Evolutionary conservation across 2,797 vertebrate genomes (phyloP).

Genomic region (Mastacembelus armatus): DNA sequence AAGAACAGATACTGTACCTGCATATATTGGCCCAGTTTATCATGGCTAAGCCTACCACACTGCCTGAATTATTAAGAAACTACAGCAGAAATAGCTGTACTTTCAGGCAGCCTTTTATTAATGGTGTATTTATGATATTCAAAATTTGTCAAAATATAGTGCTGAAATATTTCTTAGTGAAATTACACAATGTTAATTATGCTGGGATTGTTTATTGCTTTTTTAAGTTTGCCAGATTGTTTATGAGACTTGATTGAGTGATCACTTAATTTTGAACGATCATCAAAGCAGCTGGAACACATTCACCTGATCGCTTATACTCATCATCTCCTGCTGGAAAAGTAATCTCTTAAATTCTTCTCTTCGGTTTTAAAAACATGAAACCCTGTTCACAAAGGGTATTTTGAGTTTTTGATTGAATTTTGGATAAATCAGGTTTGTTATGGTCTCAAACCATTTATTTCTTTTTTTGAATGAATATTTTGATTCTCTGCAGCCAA

Average conservation of each 20-base stretch:
- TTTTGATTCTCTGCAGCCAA: no score
- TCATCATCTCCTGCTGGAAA: neutral
- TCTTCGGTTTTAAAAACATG: neutral
- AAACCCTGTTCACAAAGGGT: no score
- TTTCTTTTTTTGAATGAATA: no score
- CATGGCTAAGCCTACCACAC: neutral
- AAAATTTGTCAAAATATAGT: no score
- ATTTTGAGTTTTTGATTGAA: no score
- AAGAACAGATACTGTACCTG: neutral
- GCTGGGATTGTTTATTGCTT: neutral
- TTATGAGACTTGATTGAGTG: conserved; percentile 13
- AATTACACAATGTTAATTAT: neutral
- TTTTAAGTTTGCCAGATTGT: conserved; percentile 5
- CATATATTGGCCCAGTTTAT: neutral
- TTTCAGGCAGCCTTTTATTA: neutral
- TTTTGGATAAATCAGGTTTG: no score
- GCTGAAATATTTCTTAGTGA: neutral
- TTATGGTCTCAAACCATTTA: no score
- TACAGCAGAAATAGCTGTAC: neutral
- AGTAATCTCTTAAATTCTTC: neutral
- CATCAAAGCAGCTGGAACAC: conserved; percentile 4
- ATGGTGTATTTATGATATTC: no score
- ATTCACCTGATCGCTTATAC: conserved; percentile 14
- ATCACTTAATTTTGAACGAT: conserved; percentile 6
- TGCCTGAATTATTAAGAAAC: neutral